Base-by-base conservation (phyloP, 2,797 vertebrate genomes). In the Gephyroberyx darwinii region DNA sequence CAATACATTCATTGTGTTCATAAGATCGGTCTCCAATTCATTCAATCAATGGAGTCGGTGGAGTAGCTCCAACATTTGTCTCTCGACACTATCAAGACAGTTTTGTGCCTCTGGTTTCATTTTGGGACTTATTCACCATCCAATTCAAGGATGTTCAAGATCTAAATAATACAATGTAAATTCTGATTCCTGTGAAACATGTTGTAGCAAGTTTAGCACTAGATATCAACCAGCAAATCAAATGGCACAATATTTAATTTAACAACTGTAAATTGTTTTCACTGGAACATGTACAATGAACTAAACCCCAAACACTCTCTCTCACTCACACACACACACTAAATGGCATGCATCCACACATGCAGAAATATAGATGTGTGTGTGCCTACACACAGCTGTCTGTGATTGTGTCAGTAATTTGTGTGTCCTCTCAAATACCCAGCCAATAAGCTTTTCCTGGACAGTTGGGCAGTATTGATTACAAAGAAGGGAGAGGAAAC, bases 1-100 rank as follows among this genome's bases (percentile, higher is more conserved):
- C 76, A 76, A 87, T 81, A 80, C 65, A 73, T 75, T 83, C 84
- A 83, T 87, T 86, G 88, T 88, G 81, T 81, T 88, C 75, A 69
- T 82, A 84, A 85, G 88, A 82, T 80, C 74, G 3, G 71, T 63
- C 60, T 82, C 75, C 63, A 47, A 47, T 47, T 8, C 45, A 80
- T 89, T 90, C 84, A 87, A 79, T 82, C 74, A 69, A 66, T 65
- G 71, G 73, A 86, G 81, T 86, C 82, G 80, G 70, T 50, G 63
- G 71, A 67, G 84, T 77, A 51, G 80, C 85, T 77, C 66, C 84
- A 79, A 74, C 71, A 83, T 83, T 80, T 69, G 76, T 84, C 73
- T 88, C 70, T 73, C 78, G 85, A 86, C 74, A 67, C 63, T 60
- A 26, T 79, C 64, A 82, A 61, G 74, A 84, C 82, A 85, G 84